These are phyloP conservation scores for Paedocypris sp. DNA, from an alignment of 2,113 vertebrate species.

Conservation along the genomic window DNA sequence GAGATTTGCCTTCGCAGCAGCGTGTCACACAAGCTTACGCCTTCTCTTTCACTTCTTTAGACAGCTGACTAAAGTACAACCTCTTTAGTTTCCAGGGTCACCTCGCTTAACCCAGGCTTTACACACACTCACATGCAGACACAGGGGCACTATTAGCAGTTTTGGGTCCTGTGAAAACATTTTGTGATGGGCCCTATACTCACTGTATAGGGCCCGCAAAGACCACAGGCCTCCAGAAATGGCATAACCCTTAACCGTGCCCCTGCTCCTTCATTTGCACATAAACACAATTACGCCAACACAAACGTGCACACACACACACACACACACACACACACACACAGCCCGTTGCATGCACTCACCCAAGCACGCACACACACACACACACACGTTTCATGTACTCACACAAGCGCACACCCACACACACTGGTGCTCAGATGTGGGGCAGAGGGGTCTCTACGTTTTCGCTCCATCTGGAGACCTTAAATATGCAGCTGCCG, in stretches of 20 bases:
- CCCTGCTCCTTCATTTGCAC: too few species aligned
- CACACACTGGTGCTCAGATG: constrained; percentile 24
- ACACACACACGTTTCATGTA: too few species aligned
- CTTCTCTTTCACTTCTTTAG: neutral
- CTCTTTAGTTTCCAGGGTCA: neutral
- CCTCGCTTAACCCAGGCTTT: neutral
- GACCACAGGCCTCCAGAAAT: too few species aligned
- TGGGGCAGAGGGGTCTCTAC: constrained; percentile 31
- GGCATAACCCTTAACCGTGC: too few species aligned
- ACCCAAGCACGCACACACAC: neutral
- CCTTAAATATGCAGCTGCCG: neutral
- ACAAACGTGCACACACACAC: neutral
- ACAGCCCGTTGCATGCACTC: too few species aligned
- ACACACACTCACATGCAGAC: constrained; percentile 6
- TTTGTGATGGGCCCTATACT: too few species aligned
- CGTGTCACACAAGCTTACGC: neutral
- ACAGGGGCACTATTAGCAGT: too few species aligned
- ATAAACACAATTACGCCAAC: too few species aligned
- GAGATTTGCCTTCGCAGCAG: constrained; percentile 12
- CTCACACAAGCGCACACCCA: constrained; percentile 2
- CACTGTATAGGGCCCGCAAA: too few species aligned
- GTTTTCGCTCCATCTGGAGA: constrained; percentile 9
- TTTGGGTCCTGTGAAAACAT: too few species aligned
- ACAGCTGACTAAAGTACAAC: constrained; percentile 11
- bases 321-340: too few species aligned